These are phyloP conservation scores for Hirudinaria manillensis DNA, from an alignment of 2,888 invertebrate genomes.

Conservation along the genomic window DNA sequence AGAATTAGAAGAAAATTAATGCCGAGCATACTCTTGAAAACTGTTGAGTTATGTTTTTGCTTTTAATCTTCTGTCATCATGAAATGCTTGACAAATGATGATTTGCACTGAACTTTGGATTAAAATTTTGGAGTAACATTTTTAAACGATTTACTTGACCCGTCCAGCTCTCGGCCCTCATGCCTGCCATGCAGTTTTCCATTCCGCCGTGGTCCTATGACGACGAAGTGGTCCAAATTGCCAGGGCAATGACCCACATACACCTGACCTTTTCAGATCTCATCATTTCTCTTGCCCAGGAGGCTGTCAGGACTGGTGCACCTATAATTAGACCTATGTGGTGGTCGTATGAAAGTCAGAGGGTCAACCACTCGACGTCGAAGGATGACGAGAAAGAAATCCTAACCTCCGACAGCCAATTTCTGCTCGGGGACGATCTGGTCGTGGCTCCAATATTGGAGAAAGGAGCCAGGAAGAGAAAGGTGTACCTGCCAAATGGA, in stretches of 20 bases:
- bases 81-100: too few species aligned
- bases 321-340: constrained; percentile 87
- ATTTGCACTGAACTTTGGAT: too few species aligned
- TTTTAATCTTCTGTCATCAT: too few species aligned
- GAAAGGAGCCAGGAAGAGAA: constrained; percentile 43
- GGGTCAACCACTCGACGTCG: neutral
- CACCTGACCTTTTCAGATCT: constrained; percentile 38
- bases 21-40: too few species aligned
- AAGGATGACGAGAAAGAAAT: constrained; percentile 3
- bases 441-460: constrained; percentile 50
- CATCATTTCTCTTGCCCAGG: constrained; percentile 43
- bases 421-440: constrained; percentile 48
- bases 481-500: constrained; percentile 45
- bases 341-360: constrained; percentile 60
- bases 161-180: constrained; percentile 61
- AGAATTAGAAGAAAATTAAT: too few species aligned
- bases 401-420: constrained; percentile 39
- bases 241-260: constrained; percentile 35
- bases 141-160: too few species aligned
- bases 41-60: too few species aligned
- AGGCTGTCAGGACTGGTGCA: constrained; percentile 50
- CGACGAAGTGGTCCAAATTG: constrained; percentile 56
- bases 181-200: constrained; percentile 85
- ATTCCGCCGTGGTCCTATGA: constrained; percentile 82
- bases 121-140: too few species aligned